phyloP scores from a whole-genome alignment of 2,797 vertebrate species.

The Sebastes oblongus region DNA sequence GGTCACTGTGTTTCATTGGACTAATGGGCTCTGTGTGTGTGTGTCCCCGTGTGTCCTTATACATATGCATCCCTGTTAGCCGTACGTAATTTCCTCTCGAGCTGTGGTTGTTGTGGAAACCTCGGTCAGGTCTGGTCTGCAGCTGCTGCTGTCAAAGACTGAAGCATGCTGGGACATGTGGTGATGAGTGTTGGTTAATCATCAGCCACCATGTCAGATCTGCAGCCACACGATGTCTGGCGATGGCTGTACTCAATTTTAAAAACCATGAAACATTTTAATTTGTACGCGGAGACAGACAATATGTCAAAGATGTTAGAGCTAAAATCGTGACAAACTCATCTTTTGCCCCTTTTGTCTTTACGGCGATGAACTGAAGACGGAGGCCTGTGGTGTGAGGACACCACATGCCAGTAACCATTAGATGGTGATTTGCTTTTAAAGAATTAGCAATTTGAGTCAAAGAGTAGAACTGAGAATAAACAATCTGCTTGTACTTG shows the following conservation, averaged over 20 bases:
- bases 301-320: not conserved
- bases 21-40: conserved; percentile 8
- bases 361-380: not conserved
- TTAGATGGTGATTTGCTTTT: not conserved
- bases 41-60: not conserved
- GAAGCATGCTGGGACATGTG: conserved; percentile 61
- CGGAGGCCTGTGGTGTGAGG: not conserved
- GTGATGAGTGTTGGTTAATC: conserved; percentile 46
- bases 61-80: conserved; percentile 16
- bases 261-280: not conserved
- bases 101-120: conserved; percentile 75
- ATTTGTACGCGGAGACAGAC: not conserved
- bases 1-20: not conserved
- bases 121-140: conserved; percentile 55
- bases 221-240: conserved; percentile 7
- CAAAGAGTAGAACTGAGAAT: not conserved
- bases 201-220: conserved; percentile 45
- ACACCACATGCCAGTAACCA: not conserved
- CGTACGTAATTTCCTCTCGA: conserved; percentile 26
- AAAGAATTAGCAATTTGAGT: not conserved
- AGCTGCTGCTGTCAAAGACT: conserved; percentile 62
- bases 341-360: too few relatives aligned
- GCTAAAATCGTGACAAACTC: not conserved
- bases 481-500: not conserved
- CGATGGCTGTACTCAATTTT: not conserved